Base-by-base conservation (phyloP, 2,113 vertebrate species). In the Leptocoma aspasia region DNA sequence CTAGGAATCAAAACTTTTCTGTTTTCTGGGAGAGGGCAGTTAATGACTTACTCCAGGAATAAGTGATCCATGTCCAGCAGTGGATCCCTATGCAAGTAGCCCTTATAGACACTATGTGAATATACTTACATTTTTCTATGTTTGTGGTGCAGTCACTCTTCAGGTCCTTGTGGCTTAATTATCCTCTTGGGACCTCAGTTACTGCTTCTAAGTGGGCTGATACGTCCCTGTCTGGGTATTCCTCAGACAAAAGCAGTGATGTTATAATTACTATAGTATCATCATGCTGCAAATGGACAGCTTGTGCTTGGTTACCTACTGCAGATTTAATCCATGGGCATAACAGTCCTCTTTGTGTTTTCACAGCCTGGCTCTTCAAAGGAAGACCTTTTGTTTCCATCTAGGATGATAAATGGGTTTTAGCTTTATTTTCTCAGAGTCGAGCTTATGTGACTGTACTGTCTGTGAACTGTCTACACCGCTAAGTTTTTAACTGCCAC, bases 401-500 rank as follows among this genome's bases (percentile, higher is more conserved):
- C 47, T 63, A 81, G 76, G 86, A 57, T 80, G 94, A 89, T 89
- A 96, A 96, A 95, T 83, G 89, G 52, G 47, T 37, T 95, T 96
- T 94, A 94, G 82, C 64, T 95, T 50, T 80, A 77, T 96, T 96
- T 95, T 92, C 94, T 96, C 92, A 73, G 86, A 86, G 89, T 69
- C 64, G 73, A 94, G 82, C 83, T 96, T 90, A 94, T 78, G 86
- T 63, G 92, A 92, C 91, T 90, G 92, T 52, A 71, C 92, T 86
- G 91, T 93, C 95, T 96, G 90, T 93, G 95, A 94, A 95, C 94
- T 95, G 95, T 94, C 94, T 94, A 54, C 2, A 9, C 64, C 0
- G 69, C 71, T 93, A 96, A 92, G 86, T 92, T 93, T 96, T 84
- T 90, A 95, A 93, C 86, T 75, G 89, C 89, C 76, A 66, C 44